Conservation (phyloP, 2,888 invertebrate genomes). For the Euphydryas editha region DNA sequence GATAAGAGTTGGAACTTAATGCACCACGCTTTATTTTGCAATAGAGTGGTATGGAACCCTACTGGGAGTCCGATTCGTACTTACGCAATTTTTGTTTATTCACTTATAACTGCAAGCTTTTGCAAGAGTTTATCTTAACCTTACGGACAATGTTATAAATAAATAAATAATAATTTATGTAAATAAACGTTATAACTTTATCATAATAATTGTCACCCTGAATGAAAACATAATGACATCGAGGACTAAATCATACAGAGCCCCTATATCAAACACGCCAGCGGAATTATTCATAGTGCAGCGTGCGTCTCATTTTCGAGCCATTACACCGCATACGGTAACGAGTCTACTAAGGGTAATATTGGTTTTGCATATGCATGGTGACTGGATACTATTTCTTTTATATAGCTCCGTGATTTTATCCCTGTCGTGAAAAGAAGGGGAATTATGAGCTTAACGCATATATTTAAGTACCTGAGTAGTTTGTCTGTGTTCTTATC, state of each 20-base stretch:
- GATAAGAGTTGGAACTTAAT: too few species aligned
- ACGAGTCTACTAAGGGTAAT: slow-evolving; percentile 44
- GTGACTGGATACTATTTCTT: slow-evolving; percentile 18
- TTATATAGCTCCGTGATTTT: background rate
- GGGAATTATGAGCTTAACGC: too few species aligned
- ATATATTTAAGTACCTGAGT: too few species aligned
- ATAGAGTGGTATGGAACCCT: too few species aligned
- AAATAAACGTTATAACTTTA: background rate
- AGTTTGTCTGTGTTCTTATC: too few species aligned
- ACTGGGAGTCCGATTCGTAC: too few species aligned
- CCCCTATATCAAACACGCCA: slow-evolving; percentile 6
- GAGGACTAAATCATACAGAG: background rate
- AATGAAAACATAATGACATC: background rate
- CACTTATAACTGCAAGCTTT: too few species aligned
- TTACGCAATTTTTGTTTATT: too few species aligned
- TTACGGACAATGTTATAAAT: too few species aligned
- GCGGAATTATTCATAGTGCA: slow-evolving; percentile 37
- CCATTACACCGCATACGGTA: slow-evolving; percentile 53
- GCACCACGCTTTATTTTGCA: too few species aligned
- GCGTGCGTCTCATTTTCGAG: slow-evolving; percentile 56
- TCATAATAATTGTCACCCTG: background rate
- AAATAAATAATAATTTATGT: background rate
- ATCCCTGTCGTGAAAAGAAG: too few species aligned
- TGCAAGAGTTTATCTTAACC: too few species aligned
- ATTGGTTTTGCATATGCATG: slow-evolving; percentile 34